phyloP scores from a whole-genome alignment of 2,888 invertebrate genomes.

The Epirrita christyi region DNA sequence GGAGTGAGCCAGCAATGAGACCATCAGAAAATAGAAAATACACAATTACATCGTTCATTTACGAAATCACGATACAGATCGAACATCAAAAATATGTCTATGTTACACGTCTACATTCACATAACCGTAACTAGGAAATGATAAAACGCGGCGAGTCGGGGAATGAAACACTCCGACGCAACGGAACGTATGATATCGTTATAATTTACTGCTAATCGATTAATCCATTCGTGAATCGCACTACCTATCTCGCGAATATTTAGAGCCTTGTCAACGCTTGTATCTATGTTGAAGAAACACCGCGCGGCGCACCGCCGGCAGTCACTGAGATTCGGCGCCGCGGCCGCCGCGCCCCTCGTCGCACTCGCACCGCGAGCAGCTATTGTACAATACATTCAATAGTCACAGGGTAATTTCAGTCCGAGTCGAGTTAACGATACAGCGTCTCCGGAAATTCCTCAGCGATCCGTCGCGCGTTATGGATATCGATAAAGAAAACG shows the following conservation, averaged over 20 bases:
- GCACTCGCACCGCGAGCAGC: conserved; percentile 58
- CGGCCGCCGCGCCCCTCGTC: conserved; percentile 48
- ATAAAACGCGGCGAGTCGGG: conserved; percentile 64
- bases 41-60: conserved; percentile 70
- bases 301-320: conserved; percentile 48
- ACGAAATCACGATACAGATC: conserved; percentile 79
- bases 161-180: conserved; percentile 45
- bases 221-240: conserved; percentile 49
- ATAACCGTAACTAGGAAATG: conserved; percentile 66
- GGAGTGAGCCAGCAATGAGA: conserved; percentile 66
- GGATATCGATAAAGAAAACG: conserved; percentile 14
- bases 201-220: conserved; percentile 62
- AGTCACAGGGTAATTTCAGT: conserved; percentile 74
- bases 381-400: conserved; percentile 44
- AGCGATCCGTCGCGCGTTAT: background rate
- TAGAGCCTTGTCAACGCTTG: conserved; percentile 37
- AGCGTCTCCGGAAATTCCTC: conserved; percentile 18
- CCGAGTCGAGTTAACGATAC: conserved; percentile 55
- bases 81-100: conserved; percentile 81
- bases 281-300: conserved; percentile 48
- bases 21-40: conserved; percentile 73
- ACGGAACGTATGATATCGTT: conserved; percentile 55
- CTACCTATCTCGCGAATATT: conserved; percentile 38
- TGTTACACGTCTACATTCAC: conserved; percentile 76
- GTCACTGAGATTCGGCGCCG: conserved; percentile 74